phyloP scores from a whole-genome alignment of 2,888 invertebrate genomes.

The Heliconius erato region DNA sequence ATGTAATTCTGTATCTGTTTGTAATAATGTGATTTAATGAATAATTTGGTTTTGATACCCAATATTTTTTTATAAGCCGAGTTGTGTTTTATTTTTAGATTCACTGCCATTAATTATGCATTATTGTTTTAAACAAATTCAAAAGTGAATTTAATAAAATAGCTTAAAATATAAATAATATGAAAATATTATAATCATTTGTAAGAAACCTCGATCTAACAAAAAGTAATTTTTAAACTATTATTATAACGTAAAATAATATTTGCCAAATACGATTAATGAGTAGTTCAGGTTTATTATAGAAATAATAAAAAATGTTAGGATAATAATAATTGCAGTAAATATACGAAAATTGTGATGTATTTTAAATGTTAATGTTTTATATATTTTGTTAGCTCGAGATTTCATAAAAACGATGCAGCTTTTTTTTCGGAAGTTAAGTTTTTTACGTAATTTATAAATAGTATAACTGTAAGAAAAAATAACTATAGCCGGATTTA shows the following conservation, averaged over 20 bases:
- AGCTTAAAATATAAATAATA: neutral
- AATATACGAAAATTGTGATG: neutral
- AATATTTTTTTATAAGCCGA: neutral
- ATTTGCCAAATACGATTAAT: neutral
- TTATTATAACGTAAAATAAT: neutral
- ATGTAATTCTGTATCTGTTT: neutral
- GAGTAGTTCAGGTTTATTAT: neutral
- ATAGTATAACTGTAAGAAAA: neutral
- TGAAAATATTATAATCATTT: neutral
- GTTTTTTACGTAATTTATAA: neutral
- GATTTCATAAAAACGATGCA: neutral
- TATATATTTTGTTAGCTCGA: neutral
- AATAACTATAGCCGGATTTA: neutral
- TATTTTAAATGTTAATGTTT: neutral
- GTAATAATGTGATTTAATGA: neutral
- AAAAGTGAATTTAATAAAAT: neutral
- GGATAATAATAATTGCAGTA: neutral
- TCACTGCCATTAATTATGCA: neutral
- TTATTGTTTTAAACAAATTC: neutral
- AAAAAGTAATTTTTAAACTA: neutral
- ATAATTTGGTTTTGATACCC: neutral
- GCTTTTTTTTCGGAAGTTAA: neutral
- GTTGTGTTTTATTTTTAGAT: constrained; percentile 2
- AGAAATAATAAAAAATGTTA: neutral
- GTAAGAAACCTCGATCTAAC: neutral